These are phyloP conservation scores for Alauda arvensis DNA, from an alignment of 2,797 vertebrate genomes.

Conservation along the genomic window DNA sequence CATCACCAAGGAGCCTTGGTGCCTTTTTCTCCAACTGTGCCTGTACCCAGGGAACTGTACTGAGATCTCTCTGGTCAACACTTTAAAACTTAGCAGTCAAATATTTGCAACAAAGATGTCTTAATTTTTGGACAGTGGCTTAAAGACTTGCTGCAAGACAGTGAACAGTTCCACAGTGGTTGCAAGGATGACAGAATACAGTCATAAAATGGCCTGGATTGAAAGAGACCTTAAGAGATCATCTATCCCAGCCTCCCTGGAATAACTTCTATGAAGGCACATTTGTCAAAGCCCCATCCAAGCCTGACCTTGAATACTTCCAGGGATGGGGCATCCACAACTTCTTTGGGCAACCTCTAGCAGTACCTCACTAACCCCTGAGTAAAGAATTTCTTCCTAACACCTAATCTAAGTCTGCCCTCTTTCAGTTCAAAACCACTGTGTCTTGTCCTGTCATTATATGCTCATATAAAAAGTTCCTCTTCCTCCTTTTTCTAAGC, in stretches of 20 bases:
- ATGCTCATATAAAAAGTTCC: rapidly evolving
- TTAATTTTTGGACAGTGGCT: neutral
- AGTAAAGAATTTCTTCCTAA: neutral
- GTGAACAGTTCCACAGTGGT: neutral
- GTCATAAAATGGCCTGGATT: neutral
- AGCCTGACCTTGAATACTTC: neutral
- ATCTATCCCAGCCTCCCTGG: neutral
- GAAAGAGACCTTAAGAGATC: neutral
- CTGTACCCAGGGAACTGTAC: neutral
- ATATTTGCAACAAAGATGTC: neutral
- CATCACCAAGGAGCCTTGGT: neutral
- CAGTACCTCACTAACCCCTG: neutral
- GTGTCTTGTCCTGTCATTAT: neutral
- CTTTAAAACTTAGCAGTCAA: neutral
- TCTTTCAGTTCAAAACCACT: neutral
- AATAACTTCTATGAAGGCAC: neutral
- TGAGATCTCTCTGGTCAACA: neutral
- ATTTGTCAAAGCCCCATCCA: neutral
- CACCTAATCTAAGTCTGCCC: neutral
- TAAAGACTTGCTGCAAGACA: neutral
- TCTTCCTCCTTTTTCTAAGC: neutral
- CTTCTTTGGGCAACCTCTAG: neutral
- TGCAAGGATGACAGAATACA: neutral
- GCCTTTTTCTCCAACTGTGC: neutral
- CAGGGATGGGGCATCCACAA: neutral